Percentiles rank a stretch among this genome's conserved stretches.
These are phyloP conservation scores for Amblyjoppa proteus DNA, from an alignment of 2,888 invertebrate species.

Conservation along the genomic window DNA sequence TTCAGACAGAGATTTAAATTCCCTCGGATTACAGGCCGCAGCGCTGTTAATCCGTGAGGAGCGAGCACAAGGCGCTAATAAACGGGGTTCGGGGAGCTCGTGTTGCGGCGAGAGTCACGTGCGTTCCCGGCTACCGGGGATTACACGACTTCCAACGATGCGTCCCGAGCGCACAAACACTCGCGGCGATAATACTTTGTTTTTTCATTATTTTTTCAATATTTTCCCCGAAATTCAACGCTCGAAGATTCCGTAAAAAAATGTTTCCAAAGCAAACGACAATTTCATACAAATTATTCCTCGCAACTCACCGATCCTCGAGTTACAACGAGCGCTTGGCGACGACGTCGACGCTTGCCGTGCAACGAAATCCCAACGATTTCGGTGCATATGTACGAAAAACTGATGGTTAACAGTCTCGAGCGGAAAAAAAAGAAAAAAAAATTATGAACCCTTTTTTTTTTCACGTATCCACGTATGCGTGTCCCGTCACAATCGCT, in stretches of 20 bases:
- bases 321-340: slow-evolving; percentile 40
- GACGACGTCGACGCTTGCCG: slow-evolving; percentile 50
- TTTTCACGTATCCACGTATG: neutral
- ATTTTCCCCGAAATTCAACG: neutral
- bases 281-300: neutral
- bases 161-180: neutral
- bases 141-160: slow-evolving; percentile 7
- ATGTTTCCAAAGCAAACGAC: neutral
- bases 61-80: slow-evolving; percentile 40
- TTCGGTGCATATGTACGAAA: slow-evolving; percentile 57
- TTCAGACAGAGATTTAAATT: neutral
- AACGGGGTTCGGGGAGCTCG: slow-evolving; percentile 22
- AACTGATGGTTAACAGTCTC: neutral
- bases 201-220: neutral
- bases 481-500: neutral
- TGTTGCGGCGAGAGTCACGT: slow-evolving; percentile 39
- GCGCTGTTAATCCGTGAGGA: neutral
- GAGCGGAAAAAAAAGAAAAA: neutral
- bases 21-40: neutral
- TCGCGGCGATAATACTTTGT: neutral
- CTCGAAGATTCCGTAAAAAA: neutral
- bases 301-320: slow-evolving; percentile 59
- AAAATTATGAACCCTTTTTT: neutral
- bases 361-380: slow-evolving; percentile 57
- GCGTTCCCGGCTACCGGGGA: slow-evolving; percentile 31